These are phyloP conservation scores for Noctua comes DNA, from an alignment of 2,888 invertebrate species.

Conservation along the genomic window DNA sequence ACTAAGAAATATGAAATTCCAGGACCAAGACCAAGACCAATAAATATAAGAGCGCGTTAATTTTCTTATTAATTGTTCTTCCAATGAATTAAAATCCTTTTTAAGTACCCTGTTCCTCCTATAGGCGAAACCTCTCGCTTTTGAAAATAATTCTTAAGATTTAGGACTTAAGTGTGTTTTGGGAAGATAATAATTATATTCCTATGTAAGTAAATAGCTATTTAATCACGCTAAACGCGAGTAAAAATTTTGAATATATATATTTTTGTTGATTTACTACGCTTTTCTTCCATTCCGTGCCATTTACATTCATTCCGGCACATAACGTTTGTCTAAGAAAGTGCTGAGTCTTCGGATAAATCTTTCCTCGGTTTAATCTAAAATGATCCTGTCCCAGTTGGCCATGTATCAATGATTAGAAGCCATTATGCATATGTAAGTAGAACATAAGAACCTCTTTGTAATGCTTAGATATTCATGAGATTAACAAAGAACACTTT, in stretches of 20 bases:
- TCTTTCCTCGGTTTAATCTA: conserved; percentile 31
- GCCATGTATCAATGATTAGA: conserved; percentile 44
- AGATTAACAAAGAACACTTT: conserved; percentile 27
- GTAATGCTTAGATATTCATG: conserved; percentile 27
- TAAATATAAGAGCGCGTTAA: not conserved
- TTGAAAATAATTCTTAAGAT: conserved; percentile 3
- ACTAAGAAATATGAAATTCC: not conserved
- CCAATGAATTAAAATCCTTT: not conserved
- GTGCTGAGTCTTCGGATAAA: conserved; percentile 37
- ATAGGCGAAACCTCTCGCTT: not conserved
- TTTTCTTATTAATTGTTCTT: not conserved
- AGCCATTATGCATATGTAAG: conserved; percentile 39
- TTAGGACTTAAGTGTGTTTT: not conserved
- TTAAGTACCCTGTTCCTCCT: not conserved
- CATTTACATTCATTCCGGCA: conserved; percentile 38
- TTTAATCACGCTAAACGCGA: not conserved
- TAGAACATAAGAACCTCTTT: conserved; percentile 27
- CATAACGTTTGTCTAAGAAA: conserved; percentile 33
- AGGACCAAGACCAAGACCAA: not conserved
- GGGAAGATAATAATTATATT: not conserved
- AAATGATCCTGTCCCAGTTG: conserved; percentile 51
- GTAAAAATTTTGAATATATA: not conserved
- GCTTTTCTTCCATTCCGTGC: conserved; percentile 6
- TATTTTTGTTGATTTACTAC: not conserved
- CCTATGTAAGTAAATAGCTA: not conserved